Conservation (phyloP, 2,113 vertebrate genomes). For the Paedocypris sp. region DNA sequence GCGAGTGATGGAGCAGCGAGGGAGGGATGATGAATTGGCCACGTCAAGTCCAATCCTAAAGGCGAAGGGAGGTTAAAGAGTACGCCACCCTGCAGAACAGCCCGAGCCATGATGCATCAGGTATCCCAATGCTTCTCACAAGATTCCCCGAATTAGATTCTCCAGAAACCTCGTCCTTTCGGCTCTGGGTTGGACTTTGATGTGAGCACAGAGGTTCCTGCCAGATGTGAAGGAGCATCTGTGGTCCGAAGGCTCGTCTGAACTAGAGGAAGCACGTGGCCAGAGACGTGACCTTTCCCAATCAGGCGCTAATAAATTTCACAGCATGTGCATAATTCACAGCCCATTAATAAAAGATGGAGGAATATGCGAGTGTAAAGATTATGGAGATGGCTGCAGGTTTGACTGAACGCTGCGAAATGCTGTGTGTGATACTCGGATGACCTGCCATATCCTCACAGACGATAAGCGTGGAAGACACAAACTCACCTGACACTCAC, state of each 20-base stretch:
- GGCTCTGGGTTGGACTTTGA: slow-evolving; percentile 41
- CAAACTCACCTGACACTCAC: too few relatives aligned
- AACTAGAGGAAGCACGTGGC: slow-evolving; percentile 11
- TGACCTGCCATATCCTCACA: too few relatives aligned
- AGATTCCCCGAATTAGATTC: not conserved
- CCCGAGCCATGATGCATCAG: not conserved
- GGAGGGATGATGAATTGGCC: slow-evolving; percentile 30
- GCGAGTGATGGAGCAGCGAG: slow-evolving; percentile 28
- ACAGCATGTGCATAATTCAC: not conserved
- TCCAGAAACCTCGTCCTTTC: slow-evolving; percentile 18
- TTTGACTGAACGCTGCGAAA: not conserved
- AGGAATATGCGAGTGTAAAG: not conserved
- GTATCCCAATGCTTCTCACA: not conserved
- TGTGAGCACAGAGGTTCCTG: slow-evolving; percentile 40
- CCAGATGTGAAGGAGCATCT: slow-evolving; percentile 51
- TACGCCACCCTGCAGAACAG: not conserved
- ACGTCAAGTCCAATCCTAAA: slow-evolving; percentile 29
- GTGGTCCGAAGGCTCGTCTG: slow-evolving; percentile 23
- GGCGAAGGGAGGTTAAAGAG: slow-evolving; percentile 35
- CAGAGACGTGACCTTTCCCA: not conserved
- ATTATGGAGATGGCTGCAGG: not conserved
- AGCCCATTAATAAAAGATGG: not conserved
- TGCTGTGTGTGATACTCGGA: too few relatives aligned
- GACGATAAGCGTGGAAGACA: too few relatives aligned
- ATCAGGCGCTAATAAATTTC: not conserved